A percentile compares a stretch with the other conserved stretches of the same genome.
phyloP scores from a whole-genome alignment of 2,888 invertebrate species.

The Dynastes maya region DNA sequence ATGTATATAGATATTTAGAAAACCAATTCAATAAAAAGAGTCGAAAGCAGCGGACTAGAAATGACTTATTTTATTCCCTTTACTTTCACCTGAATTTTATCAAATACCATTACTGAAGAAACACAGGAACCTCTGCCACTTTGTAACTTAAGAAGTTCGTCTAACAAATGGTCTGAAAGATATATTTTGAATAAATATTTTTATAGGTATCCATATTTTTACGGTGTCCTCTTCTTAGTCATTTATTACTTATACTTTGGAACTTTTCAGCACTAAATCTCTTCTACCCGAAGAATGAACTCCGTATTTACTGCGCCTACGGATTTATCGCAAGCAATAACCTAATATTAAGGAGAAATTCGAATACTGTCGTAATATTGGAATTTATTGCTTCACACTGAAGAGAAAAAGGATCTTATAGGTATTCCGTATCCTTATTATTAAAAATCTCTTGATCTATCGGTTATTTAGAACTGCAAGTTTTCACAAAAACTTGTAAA shows the following conservation, averaged over 20 bases:
- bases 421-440: no score
- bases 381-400: neutral
- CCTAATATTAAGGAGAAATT: slow-evolving; percentile 9
- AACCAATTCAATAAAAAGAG: neutral
- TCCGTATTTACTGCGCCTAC: slow-evolving; percentile 34
- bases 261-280: slow-evolving; percentile 41
- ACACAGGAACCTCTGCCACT: neutral
- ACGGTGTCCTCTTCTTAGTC: slow-evolving; percentile 19
- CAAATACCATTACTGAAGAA: slow-evolving; percentile 14
- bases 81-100: slow-evolving; percentile 8
- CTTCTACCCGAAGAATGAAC: slow-evolving; percentile 19
- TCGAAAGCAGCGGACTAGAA: neutral
- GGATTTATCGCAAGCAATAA: slow-evolving; percentile 34
- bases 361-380: slow-evolving; percentile 1
- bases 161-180: slow-evolving; percentile 37
- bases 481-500: no score
- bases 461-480: no score
- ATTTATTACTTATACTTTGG: slow-evolving; percentile 36
- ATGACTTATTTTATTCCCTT: neutral
- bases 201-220: slow-evolving; percentile 30
- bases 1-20: neutral
- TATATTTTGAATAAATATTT: slow-evolving; percentile 45
- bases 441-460: no score
- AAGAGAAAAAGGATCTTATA: neutral
- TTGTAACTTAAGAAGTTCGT: slow-evolving; percentile 5